Conservation (phyloP, 2,797 vertebrate species). For the Danio aesculapii region DNA sequence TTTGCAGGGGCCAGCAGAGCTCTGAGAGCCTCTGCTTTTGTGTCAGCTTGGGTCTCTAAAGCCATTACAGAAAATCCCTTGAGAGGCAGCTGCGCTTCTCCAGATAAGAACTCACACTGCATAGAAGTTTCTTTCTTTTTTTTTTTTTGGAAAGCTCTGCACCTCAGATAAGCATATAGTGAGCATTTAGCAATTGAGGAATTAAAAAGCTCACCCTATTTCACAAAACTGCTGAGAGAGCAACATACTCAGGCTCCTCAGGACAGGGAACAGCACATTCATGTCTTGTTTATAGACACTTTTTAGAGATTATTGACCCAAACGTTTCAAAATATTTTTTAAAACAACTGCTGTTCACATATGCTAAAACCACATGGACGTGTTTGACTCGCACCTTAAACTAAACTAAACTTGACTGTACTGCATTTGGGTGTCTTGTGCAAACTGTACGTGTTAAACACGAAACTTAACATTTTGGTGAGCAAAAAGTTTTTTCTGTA, state of each 20-base stretch:
- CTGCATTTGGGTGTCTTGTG: too few species aligned
- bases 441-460: too few species aligned
- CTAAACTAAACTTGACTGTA: too few species aligned
- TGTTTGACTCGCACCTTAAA: too few species aligned
- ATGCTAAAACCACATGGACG: not conserved
- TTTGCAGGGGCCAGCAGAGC: constrained; percentile 15
- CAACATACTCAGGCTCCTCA: not conserved
- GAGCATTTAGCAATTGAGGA: constrained; percentile 31
- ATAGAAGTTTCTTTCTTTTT: constrained; percentile 21
- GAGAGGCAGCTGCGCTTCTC: constrained; percentile 37
- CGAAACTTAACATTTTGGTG: too few species aligned
- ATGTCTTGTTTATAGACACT: not conserved
- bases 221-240: constrained; percentile 15
- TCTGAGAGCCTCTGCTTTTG: constrained; percentile 46
- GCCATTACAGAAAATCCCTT: constrained; percentile 33
- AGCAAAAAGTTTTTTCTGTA: too few species aligned
- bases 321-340: not conserved
- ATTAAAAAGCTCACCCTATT: constrained; percentile 27
- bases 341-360: not conserved
- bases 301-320: not conserved
- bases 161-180: constrained; percentile 36
- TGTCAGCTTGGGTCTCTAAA: constrained; percentile 60
- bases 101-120: constrained; percentile 50
- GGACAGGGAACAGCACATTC: not conserved
- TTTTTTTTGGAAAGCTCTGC: not conserved